Base-by-base conservation (phyloP, 2,797 vertebrate genomes). In the Dicrostonyx torquatus region DNA sequence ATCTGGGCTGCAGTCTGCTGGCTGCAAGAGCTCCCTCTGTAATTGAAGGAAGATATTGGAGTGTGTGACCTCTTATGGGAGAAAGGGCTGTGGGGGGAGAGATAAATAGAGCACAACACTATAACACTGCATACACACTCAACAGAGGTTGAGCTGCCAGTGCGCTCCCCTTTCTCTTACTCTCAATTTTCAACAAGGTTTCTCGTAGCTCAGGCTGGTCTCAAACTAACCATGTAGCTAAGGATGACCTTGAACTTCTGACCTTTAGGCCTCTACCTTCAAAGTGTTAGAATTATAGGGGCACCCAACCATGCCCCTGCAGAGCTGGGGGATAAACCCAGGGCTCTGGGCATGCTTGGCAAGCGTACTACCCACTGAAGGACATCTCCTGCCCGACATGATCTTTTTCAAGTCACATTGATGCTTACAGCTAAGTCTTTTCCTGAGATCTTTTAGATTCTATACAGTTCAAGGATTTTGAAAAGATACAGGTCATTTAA, bases 391-490 rank as follows among this genome's bases (percentile, higher is more conserved):
- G 2, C 11, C 45, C 7, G 17, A 70, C 14, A 29, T 5, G 10
- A 43, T 58, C 15, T 29, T 73, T 73, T 58, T 43, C 85, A 43
- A 26, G 29, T 62, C 37, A 17, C 10, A 34, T 29, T 75, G 58
- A 13, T 60, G 45, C 14, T 31, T 66, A 20, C 55, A 48, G 1
- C 43, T 24, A 66, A 48, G 34, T 70, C 13, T n/a, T 93, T 85
- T 58, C 50, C 68, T 91, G 43, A 87, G 48, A 75, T 66, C 87
- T 92, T 93, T 64, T 70, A 24, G 94, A 53, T 60, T 70, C 88
- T 37, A 2, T n/a, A 84, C 3, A 80, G 45, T 48, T 88, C 12
- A 62, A 91, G 53, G 48, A 50, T 92, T 94, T 90, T 77, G 70
- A 80, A 95, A 95, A 94, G 76, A 73, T 13, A 72, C 3, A 43